Evolutionary conservation across 2,888 invertebrate species (phyloP), one percentile per base, ranked within the genome.

Genomic region (Ophion costatus): DNA sequence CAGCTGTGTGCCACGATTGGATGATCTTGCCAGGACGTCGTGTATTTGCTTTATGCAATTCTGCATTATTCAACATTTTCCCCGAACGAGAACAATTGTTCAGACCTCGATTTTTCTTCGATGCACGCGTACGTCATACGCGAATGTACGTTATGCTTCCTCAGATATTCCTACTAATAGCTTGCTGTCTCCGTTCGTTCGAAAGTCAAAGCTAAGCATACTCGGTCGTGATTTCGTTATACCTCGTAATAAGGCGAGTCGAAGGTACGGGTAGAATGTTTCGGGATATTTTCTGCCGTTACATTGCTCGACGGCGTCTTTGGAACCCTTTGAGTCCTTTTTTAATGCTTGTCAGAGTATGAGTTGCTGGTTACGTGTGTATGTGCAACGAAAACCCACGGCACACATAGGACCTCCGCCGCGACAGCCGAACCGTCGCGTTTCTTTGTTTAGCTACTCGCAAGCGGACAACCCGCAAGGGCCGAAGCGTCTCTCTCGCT

Each of bases 1-100:
- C 87, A 87, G 87, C 87, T 87, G 87, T 87, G 82, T 87, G 84
- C 85, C 85, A 87, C 82, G 82, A 87, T 78, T 87, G 83, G 87
- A 87, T 84, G 87, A 85, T 87, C 83, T 85, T 82, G 85, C 87
- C 86, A 83, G 87, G 76, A 87, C 84, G 85, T 85, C 85, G 67
- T 83, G 80, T 85, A 85, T 85, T 85, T 82, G 80, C 76, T 85
- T 82, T 85, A 85, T 82, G 85, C 85, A 85, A 85, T 77, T 82
- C 67, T 85, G 79, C 82, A 85, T 85, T 82, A 85, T 85, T 82
- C 85, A 85, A 82, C 82, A 82, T 67, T 67, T 85, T 82, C 80
- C 76, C 67, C 73, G 85, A 82, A 82, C 73, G 76, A 63, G 80
- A 82, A 80, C 82, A 64, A 85, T 85, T 64, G 80, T 80, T 73